phyloP scores from a whole-genome alignment of 2,888 invertebrate genomes.

The Ophion costatus region DNA sequence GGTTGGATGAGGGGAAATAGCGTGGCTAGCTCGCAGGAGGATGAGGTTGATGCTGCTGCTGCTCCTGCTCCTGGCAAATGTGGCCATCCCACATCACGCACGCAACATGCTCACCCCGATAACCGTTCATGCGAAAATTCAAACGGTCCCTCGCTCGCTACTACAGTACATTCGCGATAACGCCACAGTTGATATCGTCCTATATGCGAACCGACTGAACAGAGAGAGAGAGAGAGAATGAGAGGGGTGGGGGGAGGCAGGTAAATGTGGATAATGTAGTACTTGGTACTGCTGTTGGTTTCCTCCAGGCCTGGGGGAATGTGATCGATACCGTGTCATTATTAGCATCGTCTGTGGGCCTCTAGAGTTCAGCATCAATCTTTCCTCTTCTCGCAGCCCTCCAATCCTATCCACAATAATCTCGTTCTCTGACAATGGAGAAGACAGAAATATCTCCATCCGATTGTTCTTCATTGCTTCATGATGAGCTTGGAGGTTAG shows the following conservation, averaged over 20 bases:
- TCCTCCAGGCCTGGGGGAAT: constrained; percentile 19
- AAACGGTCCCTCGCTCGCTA: constrained; percentile 74
- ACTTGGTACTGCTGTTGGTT: constrained; percentile 39
- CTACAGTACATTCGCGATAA: constrained; percentile 71
- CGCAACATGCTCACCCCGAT: constrained; percentile 73
- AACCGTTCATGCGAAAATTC: constrained; percentile 80
- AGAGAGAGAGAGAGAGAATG: constrained; percentile 8
- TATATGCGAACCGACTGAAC: constrained; percentile 34
- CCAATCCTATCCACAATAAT: background rate
- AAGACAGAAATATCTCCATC: background rate
- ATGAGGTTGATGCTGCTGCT: constrained; percentile 50
- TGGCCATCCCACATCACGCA: constrained; percentile 68
- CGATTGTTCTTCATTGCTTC: too few relatives aligned
- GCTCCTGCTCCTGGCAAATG: constrained; percentile 51
- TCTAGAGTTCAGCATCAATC: constrained; percentile 46
- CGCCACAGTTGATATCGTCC: constrained; percentile 60
- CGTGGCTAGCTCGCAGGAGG: constrained; percentile 40
- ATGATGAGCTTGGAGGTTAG: too few relatives aligned
- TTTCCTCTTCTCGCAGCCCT: constrained; percentile 21
- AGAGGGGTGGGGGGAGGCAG: too few relatives aligned
- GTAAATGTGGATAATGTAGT: constrained; percentile 47
- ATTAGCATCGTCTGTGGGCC: constrained; percentile 58
- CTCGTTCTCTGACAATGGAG: background rate
- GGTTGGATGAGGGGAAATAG: constrained; percentile 54
- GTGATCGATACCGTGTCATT: constrained; percentile 64